Conservation (phyloP, 2,113 vertebrate species). For the Turnix velox region DNA sequence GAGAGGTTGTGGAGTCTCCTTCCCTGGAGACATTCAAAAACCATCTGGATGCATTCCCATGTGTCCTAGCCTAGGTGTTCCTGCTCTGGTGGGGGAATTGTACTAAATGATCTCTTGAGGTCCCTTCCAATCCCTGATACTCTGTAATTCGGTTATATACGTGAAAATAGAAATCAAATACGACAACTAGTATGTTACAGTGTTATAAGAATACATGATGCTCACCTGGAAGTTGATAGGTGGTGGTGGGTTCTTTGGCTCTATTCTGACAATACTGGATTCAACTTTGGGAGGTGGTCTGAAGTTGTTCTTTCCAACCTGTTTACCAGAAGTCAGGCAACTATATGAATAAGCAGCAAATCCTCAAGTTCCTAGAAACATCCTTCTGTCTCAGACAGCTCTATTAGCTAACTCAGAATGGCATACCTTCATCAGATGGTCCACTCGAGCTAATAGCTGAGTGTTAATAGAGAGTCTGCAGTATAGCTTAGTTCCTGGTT, state of each 20-base stretch:
- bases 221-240: conserved; percentile 95
- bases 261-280: conserved; percentile 96
- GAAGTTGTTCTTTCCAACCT: conserved; percentile 99
- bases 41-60: too few relatives aligned
- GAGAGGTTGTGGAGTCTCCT: too few relatives aligned
- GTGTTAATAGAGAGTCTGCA: conserved; percentile 97
- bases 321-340: conserved; percentile 23
- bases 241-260: conserved; percentile 95
- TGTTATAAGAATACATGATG: not conserved
- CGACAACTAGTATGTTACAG: not conserved
- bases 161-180: not conserved
- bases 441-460: conserved; percentile 91
- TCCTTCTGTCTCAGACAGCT: not conserved
- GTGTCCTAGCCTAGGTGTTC: too few relatives aligned
- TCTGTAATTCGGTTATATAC: too few relatives aligned
- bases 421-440: conserved; percentile 96
- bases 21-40: too few relatives aligned
- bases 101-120: too few relatives aligned
- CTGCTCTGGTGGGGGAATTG: too few relatives aligned
- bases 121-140: too few relatives aligned
- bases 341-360: conserved; percentile 19
- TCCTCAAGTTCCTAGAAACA: not conserved
- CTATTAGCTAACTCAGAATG: not conserved
- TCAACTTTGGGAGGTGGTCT: conserved; percentile 97
- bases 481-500: conserved; percentile 91